phyloP scores from a whole-genome alignment of 2,888 invertebrate species.

The Rotaria macrura region DNA sequence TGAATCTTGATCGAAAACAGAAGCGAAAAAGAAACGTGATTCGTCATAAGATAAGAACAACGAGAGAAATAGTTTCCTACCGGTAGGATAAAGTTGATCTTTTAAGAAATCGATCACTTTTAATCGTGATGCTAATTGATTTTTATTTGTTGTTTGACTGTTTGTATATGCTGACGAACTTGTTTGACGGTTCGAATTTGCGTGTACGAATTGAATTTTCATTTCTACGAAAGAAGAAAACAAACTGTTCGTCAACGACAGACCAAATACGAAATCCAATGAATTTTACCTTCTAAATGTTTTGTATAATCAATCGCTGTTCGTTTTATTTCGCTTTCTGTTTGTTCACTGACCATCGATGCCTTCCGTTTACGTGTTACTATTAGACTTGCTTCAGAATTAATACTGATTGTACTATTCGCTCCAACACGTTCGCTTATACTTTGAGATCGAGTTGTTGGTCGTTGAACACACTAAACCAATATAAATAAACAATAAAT shows the following conservation, averaged over 20 bases:
- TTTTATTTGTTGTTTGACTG: background rate
- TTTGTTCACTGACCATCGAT: background rate
- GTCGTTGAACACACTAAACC: background rate
- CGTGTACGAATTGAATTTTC: background rate
- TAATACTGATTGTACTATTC: background rate
- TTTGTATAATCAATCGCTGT: background rate
- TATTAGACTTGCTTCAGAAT: background rate
- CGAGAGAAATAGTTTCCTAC: background rate
- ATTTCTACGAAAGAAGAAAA: background rate
- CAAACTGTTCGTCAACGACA: too few relatives aligned
- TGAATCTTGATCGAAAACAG: background rate
- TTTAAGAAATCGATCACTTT: background rate
- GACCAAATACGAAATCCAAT: background rate
- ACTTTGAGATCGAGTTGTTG: constrained; percentile 9
- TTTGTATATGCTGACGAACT: background rate
- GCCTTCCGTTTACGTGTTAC: constrained; percentile 2
- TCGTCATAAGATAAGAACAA: too few relatives aligned
- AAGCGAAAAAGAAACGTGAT: too few relatives aligned
- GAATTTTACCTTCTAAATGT: background rate
- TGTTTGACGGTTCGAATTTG: background rate
- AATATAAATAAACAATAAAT: background rate
- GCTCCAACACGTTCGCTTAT: background rate
- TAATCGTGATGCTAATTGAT: background rate
- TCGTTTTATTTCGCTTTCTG: background rate
- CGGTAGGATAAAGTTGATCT: background rate